phyloP scores from a whole-genome alignment of 2,113 vertebrate genomes.

The Leuciscus idus region DNA sequence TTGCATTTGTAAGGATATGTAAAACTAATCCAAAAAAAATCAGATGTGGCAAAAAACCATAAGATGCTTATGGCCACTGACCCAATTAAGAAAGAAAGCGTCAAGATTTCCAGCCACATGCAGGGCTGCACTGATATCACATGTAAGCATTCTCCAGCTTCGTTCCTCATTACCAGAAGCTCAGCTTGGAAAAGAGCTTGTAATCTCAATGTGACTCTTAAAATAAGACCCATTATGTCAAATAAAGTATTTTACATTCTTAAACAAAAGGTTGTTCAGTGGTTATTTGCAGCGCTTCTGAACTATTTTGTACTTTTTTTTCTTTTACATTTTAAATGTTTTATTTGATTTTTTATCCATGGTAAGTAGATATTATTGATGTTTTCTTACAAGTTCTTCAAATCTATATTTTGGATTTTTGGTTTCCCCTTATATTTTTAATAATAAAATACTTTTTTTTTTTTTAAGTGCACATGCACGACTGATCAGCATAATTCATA shows the following conservation, averaged over 20 bases:
- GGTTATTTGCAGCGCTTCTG: neutral
- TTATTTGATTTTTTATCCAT: neutral
- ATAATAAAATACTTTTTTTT: too few species aligned
- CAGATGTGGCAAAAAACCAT: constrained; percentile 1
- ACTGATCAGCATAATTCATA: neutral
- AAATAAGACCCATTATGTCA: neutral
- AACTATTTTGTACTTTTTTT: neutral
- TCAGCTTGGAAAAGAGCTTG: neutral
- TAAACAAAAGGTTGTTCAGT: neutral
- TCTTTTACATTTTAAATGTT: neutral
- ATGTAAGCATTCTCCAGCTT: constrained; percentile 11
- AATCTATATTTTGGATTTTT: too few species aligned
- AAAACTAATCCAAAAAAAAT: neutral
- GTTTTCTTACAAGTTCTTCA: too few species aligned
- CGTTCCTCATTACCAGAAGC: neutral
- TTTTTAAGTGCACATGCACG: neutral
- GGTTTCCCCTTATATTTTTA: too few species aligned
- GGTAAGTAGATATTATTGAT: neutral
- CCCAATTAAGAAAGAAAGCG: constrained; percentile 32
- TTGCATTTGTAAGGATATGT: neutral
- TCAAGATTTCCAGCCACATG: neutral
- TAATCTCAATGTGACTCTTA: constrained; percentile 29
- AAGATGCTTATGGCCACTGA: constrained; percentile 47
- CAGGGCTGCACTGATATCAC: constrained; percentile 19
- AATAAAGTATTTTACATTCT: neutral